Conservation (phyloP, 92 coral and sea anemone species). For the Umimayanthus chanpuru region DNA sequence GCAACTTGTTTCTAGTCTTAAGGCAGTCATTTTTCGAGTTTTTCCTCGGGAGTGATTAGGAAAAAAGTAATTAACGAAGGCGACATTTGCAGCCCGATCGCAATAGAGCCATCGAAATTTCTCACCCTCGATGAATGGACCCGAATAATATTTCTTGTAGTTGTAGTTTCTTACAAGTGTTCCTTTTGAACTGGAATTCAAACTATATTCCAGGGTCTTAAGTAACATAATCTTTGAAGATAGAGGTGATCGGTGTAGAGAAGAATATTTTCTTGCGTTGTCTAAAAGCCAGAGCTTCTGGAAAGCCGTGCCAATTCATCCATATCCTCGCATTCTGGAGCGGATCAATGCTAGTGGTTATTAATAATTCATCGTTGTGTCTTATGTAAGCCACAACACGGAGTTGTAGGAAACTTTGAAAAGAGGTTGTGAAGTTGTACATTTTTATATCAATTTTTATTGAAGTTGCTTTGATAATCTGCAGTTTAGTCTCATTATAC, state of each 20-base stretch:
- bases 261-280: not conserved
- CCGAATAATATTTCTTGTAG: not conserved
- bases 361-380: conserved; percentile 29
- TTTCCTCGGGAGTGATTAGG: not conserved
- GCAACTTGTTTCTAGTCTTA: not conserved
- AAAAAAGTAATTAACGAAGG: not conserved
- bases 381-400: not conserved
- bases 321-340: not conserved
- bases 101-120: not conserved
- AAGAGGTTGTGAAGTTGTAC: not conserved
- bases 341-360: conserved; percentile 20
- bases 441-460: not conserved
- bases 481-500: no score
- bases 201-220: not conserved
- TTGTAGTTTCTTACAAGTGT: not conserved
- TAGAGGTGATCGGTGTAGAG: not conserved
- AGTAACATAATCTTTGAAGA: not conserved
- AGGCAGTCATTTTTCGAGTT: not conserved
- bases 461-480: not conserved
- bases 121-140: not conserved
- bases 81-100: not conserved
- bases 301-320: not conserved
- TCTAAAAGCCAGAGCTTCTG: not conserved
- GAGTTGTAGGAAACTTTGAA: not conserved
- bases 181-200: not conserved